Evolutionary conservation across 1,140 invertebrate genomes (phyloP).

Genomic region (Drosophila insularis): DNA sequence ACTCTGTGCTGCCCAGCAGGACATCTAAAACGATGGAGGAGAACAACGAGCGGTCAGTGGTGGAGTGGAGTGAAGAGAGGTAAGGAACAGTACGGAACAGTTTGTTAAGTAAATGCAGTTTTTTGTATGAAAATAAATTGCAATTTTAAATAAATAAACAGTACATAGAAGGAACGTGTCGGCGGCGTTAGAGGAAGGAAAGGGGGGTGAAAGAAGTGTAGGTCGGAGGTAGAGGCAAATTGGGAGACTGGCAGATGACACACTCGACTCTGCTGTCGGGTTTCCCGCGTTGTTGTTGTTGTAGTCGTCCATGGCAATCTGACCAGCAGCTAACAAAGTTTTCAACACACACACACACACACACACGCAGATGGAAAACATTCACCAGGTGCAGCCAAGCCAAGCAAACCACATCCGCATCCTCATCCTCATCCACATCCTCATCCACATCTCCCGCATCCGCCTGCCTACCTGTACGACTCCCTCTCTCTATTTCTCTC

Average conservation of each 20-base stretch:
- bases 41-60: too few species aligned
- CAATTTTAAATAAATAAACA: slow-evolving; percentile 71
- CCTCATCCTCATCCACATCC: background rate
- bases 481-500: background rate
- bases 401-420: slow-evolving; percentile 42
- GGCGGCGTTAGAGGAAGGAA: background rate
- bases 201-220: slow-evolving; percentile 16
- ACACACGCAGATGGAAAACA: slow-evolving; percentile 2
- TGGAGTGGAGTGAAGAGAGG: background rate
- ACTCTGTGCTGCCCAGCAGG: slow-evolving; percentile 97
- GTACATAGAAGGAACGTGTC: background rate
- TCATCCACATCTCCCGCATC: too few species aligned
- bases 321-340: slow-evolving; percentile 63
- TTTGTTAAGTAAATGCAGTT: slow-evolving; percentile 72
- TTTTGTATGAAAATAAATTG: slow-evolving; percentile 70
- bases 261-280: slow-evolving; percentile 27
- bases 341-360: slow-evolving; percentile 24
- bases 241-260: slow-evolving; percentile 24
- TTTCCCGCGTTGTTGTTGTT: too few species aligned
- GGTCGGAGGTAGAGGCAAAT: background rate
- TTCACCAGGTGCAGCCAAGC: slow-evolving; percentile 40
- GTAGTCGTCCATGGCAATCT: slow-evolving; percentile 26
- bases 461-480: background rate
- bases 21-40: slow-evolving; percentile 88
- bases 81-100: slow-evolving; percentile 7